These are phyloP conservation scores for Paraescarpia echinospica DNA, from an alignment of 1,140 invertebrate species.

Conservation along the genomic window DNA sequence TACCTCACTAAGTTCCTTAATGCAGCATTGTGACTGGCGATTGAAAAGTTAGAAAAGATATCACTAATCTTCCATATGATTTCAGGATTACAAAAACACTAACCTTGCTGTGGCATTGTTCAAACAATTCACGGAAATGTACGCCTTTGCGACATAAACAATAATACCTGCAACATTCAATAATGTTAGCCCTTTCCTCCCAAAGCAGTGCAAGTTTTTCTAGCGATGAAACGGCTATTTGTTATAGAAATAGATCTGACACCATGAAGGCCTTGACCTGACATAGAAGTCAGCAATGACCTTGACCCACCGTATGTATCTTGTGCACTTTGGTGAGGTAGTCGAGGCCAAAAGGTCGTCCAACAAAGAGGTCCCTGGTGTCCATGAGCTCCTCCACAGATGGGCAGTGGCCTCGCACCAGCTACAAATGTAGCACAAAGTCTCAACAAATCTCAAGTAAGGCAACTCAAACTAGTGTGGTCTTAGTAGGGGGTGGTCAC, in stretches of 20 bases:
- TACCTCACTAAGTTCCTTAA: too few relatives aligned
- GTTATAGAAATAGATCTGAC: not conserved
- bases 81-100: too few relatives aligned
- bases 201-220: too few relatives aligned
- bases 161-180: too few relatives aligned
- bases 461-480: not conserved
- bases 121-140: too few relatives aligned
- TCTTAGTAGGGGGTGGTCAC: not conserved
- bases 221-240: too few relatives aligned
- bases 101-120: too few relatives aligned
- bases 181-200: too few relatives aligned
- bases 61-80: too few relatives aligned
- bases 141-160: too few relatives aligned
- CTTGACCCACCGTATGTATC: conserved; percentile 7
- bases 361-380: not conserved
- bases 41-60: too few relatives aligned
- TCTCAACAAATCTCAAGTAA: not conserved
- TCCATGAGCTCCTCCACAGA: not conserved
- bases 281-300: not conserved
- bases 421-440: not conserved
- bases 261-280: not conserved
- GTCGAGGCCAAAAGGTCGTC: conserved; percentile 11
- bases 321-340: not conserved
- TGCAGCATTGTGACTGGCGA: too few relatives aligned
- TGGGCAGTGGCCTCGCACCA: not conserved